Conservation (phyloP, 2,888 invertebrate genomes). For the Argyra leucocephala region DNA sequence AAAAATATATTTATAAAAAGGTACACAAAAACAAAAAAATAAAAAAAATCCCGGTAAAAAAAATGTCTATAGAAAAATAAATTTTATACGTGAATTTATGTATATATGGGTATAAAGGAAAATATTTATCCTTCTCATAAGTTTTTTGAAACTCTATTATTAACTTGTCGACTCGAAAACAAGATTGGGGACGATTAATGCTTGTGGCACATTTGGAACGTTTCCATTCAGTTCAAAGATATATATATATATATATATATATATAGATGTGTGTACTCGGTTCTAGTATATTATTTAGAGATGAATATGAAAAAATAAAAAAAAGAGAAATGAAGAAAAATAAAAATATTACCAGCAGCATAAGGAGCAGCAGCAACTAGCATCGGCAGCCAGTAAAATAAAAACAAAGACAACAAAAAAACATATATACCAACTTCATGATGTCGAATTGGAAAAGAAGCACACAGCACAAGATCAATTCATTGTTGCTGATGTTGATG, state of each 20-base stretch:
- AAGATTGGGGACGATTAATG: slow-evolving; percentile 38
- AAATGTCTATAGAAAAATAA: too few species aligned
- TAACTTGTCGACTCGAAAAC: slow-evolving; percentile 37
- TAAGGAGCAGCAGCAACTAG: background rate
- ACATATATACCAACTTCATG: background rate
- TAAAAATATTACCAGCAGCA: background rate
- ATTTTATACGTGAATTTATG: too few species aligned
- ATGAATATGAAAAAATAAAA: background rate
- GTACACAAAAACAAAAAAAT: too few species aligned
- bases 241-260: too few species aligned
- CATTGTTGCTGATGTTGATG: background rate
- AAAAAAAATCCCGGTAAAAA: too few species aligned
- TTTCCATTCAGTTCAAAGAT: background rate
- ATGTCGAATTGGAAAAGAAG: slow-evolving; percentile 1
- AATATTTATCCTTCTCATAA: background rate
- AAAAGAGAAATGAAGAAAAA: background rate
- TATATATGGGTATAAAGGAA: background rate
- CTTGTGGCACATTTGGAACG: slow-evolving; percentile 28
- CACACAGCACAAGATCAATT: background rate
- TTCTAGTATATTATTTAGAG: too few species aligned
- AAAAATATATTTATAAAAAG: too few species aligned
- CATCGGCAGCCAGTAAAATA: background rate
- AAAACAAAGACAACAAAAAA: background rate
- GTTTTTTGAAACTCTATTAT: slow-evolving; percentile 31
- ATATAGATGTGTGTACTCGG: too few species aligned